phyloP scores from a whole-genome alignment of 1,140 invertebrate species.

The Tetragonula clypearis region DNA sequence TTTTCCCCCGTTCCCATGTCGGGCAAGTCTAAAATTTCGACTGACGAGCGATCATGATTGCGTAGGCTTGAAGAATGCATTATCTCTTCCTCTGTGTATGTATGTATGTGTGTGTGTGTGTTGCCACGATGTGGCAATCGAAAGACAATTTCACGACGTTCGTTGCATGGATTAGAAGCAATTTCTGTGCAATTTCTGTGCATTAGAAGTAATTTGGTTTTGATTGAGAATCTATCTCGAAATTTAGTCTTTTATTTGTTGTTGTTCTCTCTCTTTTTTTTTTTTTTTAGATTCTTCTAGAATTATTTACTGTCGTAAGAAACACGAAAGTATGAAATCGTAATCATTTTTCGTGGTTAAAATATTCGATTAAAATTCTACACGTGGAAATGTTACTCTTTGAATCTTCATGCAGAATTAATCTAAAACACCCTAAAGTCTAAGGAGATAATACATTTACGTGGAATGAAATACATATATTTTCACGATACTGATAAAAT shows the following conservation, averaged over 20 bases:
- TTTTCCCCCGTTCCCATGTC: constrained; percentile 36
- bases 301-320: not conserved
- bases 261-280: no score
- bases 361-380: not conserved
- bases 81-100: not conserved
- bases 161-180: not conserved
- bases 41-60: not conserved
- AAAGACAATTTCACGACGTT: not conserved
- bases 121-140: not conserved
- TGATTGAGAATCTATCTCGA: not conserved
- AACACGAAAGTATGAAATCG: not conserved
- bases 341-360: not conserved
- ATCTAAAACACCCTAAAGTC: no score
- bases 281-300: not conserved
- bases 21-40: constrained; percentile 16
- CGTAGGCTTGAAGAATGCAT: not conserved
- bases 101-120: no score
- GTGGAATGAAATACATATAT: no score
- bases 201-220: not conserved
- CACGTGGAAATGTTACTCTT: not conserved
- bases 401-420: not conserved
- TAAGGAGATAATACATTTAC: no score
- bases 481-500: no score
- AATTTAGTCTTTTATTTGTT: not conserved
- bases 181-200: not conserved